A percentile compares a stretch with the other conserved stretches of the same genome.
These are phyloP conservation scores for Caenorhabditis sp. DNA, from an alignment of 2,888 invertebrate species.

Conservation along the genomic window DNA sequence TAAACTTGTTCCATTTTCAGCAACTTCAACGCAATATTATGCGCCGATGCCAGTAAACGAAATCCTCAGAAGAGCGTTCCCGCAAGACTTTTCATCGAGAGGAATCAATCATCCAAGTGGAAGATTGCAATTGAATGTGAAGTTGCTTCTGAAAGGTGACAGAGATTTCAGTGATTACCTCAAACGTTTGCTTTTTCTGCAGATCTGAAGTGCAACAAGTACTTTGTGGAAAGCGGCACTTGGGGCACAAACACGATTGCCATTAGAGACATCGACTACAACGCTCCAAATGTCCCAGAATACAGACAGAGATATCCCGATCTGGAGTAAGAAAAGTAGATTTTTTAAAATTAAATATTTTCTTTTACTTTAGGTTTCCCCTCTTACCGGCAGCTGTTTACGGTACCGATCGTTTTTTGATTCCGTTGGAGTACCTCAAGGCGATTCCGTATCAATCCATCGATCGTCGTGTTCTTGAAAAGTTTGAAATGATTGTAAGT, in stretches of 20 bases:
- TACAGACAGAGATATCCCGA: slow-evolving; percentile 31
- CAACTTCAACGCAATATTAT: slow-evolving; percentile 54
- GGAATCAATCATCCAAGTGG: slow-evolving; percentile 10
- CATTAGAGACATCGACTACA: slow-evolving; percentile 36
- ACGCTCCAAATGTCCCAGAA: slow-evolving; percentile 19
- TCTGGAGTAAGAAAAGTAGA: slow-evolving; percentile 5
- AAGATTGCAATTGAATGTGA: slow-evolving; percentile 9
- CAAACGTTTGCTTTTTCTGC: not conserved
- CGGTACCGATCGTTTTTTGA: slow-evolving; percentile 26
- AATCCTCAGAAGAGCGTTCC: slow-evolving; percentile 28
- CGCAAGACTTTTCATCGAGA: slow-evolving; percentile 11
- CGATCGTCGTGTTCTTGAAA: slow-evolving; percentile 42
- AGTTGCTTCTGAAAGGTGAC: slow-evolving; percentile 39
- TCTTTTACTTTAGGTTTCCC: slow-evolving; percentile 44
- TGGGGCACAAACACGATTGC: slow-evolving; percentile 51
- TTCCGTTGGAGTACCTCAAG: slow-evolving; percentile 45
- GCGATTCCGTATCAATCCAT: slow-evolving; percentile 47
- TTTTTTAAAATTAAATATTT: too few relatives aligned
- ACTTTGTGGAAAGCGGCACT: slow-evolving; percentile 24
- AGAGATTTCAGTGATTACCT: not conserved
- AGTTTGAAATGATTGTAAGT: slow-evolving; percentile 49
- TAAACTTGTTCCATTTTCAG: slow-evolving; percentile 11
- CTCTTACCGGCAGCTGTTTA: slow-evolving; percentile 40
- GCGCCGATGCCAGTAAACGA: slow-evolving; percentile 26
- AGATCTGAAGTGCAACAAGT: slow-evolving; percentile 56